Percentiles rank a stretch among this genome's conserved stretches.
These are phyloP conservation scores for Drosophila murphyi DNA, from an alignment of 1,140 invertebrate genomes.

Conservation along the genomic window DNA sequence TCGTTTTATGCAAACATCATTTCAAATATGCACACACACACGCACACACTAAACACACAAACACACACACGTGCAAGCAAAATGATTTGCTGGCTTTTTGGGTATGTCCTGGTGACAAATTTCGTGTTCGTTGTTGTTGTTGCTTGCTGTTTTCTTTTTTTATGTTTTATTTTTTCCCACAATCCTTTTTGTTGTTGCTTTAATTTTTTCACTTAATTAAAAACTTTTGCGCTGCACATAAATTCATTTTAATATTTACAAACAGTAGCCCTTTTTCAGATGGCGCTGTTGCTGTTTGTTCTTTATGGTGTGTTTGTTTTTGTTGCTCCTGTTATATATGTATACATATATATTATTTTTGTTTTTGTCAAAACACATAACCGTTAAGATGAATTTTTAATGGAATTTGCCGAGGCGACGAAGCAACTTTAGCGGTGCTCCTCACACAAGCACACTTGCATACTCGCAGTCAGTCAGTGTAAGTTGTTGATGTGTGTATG, in stretches of 20 bases:
- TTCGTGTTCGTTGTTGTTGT: constrained; percentile 21
- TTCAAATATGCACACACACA: constrained; percentile 45
- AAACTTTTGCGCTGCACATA: constrained; percentile 77
- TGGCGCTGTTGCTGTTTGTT: constrained; percentile 42
- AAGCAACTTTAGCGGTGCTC: constrained; percentile 40
- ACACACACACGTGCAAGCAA: constrained; percentile 14
- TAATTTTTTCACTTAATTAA: constrained; percentile 78
- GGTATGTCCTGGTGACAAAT: constrained; percentile 38
- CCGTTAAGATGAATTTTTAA: constrained; percentile 81
- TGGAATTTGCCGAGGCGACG: constrained; percentile 67
- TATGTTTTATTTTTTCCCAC: constrained; percentile 26
- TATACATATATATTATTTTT: constrained; percentile 7
- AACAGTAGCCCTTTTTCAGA: constrained; percentile 61
- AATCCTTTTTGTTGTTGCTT: constrained; percentile 57
- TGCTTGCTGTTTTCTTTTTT: constrained; percentile 21
- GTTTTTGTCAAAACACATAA: constrained; percentile 71
- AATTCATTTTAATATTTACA: constrained; percentile 82
- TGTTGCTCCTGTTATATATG: constrained; percentile 10
- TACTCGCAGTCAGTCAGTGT: not conserved
- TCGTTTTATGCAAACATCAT: constrained; percentile 66
- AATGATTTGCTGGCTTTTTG: constrained; percentile 49
- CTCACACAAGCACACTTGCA: constrained; percentile 19
- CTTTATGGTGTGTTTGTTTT: constrained; percentile 16
- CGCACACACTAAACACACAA: constrained; percentile 19
- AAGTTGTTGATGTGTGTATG: constrained; percentile 22